Evolutionary conservation across 2,888 invertebrate genomes (phyloP).

Genomic region (Syrphus vitripennis): DNA sequence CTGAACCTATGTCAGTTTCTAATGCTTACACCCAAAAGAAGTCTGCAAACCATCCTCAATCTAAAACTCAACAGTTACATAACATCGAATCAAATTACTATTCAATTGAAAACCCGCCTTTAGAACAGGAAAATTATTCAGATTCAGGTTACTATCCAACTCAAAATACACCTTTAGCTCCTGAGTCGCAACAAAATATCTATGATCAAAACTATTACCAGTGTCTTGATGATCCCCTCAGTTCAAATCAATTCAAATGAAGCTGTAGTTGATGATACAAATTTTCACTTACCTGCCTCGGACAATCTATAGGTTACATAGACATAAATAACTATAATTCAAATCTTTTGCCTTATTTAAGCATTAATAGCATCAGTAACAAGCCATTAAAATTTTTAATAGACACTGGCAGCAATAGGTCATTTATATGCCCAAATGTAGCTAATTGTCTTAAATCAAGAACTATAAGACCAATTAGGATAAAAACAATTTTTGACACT

Average conservation of each 20-base stretch:
- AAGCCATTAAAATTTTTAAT: slow-evolving; percentile 15
- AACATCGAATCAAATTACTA: neutral
- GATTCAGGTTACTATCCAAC: neutral
- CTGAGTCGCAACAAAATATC: neutral
- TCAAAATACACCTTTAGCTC: neutral
- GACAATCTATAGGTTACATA: slow-evolving; percentile 22
- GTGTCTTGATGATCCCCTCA: neutral
- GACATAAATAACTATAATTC: slow-evolving; percentile 30
- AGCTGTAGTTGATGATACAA: slow-evolving; percentile 16
- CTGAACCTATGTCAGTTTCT: slow-evolving; percentile 18
- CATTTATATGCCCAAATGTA: neutral
- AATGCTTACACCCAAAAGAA: neutral
- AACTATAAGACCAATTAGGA: neutral
- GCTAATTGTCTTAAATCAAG: neutral
- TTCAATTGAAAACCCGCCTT: neutral
- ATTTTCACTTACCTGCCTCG: slow-evolving; percentile 33
- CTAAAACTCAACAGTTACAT: neutral
- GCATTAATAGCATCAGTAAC: neutral
- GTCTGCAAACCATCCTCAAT: neutral
- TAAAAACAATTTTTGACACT: neutral
- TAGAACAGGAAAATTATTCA: neutral
- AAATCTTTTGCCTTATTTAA: slow-evolving; percentile 32
- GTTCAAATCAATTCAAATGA: neutral
- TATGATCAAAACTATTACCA: neutral
- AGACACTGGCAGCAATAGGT: slow-evolving; percentile 2